Evolutionary conservation across 2,888 invertebrate genomes (phyloP), one percentile per base, ranked within the genome.

Genomic region (Carcina quercana): DNA sequence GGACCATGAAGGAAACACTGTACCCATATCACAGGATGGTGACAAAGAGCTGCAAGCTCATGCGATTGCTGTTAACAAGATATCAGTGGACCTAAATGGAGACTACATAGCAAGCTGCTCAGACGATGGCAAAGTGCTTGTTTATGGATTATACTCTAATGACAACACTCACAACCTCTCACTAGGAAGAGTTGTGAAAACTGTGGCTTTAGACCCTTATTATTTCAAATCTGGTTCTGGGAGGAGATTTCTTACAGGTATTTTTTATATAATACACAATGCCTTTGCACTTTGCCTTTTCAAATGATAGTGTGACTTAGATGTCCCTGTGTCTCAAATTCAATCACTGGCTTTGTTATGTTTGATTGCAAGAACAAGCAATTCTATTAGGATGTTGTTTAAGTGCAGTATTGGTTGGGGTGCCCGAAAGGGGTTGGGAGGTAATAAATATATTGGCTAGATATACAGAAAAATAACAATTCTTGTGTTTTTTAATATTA

Each of bases 31-130:
- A 2, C 83, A 73, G 42, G 73, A 74, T 24, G 89, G 89, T 30
- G 83, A 87, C 45, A 91, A 90, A 53, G 91, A 90, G 50, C 76
- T 93, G 22, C 89, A 89, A 50, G 88, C 91, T 15, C 97, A 98
- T 58, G 88, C 93, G 1, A 93, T 96, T 1, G 93, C 96, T 6
- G 96, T 99, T 0, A 97, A 98, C 75, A 94, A 93, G 61, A 95
- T 99, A 45, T 95, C 96, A 25, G 94, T 99, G 40, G 98, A 99
- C 66, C 78, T 87, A 13, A 93, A 92, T 55, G 98, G 97, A n/a
- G 97, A 97, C 66, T 94, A 92, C 64, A 90, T 98, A 14, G 96
- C 95, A 0, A 94, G 94, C 28, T 96, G 96, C 65, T 95, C 95
- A 0, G 95, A 96, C 64, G 96, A 96, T 70, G 95, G 95, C 32